Conservation (phyloP, 2,888 invertebrate genomes). For the Andrena haemorrhoa region DNA sequence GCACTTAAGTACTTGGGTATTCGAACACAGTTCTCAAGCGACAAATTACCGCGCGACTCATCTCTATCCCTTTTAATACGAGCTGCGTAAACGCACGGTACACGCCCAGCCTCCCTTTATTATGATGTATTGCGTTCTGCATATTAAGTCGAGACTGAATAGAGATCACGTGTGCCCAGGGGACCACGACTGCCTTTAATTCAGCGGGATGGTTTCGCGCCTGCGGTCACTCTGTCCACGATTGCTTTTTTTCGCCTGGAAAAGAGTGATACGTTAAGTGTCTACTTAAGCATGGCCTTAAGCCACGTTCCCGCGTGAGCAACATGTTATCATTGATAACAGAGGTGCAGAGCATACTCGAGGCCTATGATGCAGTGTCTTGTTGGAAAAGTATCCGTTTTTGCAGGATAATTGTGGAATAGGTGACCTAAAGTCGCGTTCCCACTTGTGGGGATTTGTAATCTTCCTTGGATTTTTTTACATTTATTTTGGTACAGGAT, state of each 20-base stretch:
- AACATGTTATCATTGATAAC: neutral
- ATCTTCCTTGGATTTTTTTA: neutral
- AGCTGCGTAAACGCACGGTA: constrained; percentile 35
- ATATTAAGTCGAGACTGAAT: constrained; percentile 63
- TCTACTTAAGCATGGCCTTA: neutral
- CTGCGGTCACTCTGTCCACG: constrained; percentile 11
- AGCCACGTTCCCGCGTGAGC: neutral
- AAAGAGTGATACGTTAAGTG: neutral
- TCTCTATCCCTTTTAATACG: constrained; percentile 53
- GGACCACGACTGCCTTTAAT: constrained; percentile 49
- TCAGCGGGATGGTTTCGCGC: constrained; percentile 35
- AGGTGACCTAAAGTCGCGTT: neutral
- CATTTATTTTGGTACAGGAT: neutral
- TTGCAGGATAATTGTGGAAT: neutral
- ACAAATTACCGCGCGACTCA: constrained; percentile 51
- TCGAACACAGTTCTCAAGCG: constrained; percentile 29
- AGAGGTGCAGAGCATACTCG: too few relatives aligned
- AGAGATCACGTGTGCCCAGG: constrained; percentile 58
- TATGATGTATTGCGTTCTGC: constrained; percentile 65
- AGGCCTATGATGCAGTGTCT: too few relatives aligned
- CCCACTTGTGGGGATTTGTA: neutral
- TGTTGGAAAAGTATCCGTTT: too few relatives aligned
- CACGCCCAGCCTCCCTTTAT: constrained; percentile 52
- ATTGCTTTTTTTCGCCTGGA: neutral
- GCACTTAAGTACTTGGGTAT: constrained; percentile 41